Evolutionary conservation across 2,113 vertebrate genomes (phyloP).

Genomic region (Perccottus glenii): DNA sequence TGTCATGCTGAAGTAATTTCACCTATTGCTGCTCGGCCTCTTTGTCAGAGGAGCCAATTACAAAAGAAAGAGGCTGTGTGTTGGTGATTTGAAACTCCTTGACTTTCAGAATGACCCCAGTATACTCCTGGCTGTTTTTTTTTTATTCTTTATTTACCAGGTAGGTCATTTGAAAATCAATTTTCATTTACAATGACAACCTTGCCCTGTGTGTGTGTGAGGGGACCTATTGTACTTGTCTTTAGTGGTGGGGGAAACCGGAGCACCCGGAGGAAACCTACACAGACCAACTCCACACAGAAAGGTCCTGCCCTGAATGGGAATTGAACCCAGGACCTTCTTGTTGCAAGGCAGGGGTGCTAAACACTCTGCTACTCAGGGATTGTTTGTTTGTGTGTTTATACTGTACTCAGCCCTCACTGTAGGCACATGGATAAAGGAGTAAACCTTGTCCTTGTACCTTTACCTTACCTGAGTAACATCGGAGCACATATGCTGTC

Average conservation of each 20-base stretch:
- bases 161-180: too few species aligned
- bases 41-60: conserved; percentile 26
- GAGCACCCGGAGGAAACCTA: too few species aligned
- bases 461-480: conserved; percentile 13
- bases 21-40: background rate
- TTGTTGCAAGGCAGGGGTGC: too few species aligned
- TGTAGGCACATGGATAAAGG: background rate
- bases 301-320: too few species aligned
- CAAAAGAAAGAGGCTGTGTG: background rate
- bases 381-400: background rate
- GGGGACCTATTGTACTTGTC: too few species aligned
- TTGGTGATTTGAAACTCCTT: conserved; percentile 3
- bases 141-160: too few species aligned
- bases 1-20: conserved; percentile 18
- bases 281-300: too few species aligned
- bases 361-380: too few species aligned
- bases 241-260: too few species aligned
- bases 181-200: too few species aligned
- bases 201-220: too few species aligned
- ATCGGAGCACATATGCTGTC: background rate
- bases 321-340: too few species aligned
- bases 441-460: background rate
- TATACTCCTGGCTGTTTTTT: background rate
- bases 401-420: background rate
- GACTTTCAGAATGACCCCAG: conserved; percentile 16